These are phyloP conservation scores for Ancistrus triradiatus DNA, from an alignment of 2,113 vertebrate species.

Conservation along the genomic window DNA sequence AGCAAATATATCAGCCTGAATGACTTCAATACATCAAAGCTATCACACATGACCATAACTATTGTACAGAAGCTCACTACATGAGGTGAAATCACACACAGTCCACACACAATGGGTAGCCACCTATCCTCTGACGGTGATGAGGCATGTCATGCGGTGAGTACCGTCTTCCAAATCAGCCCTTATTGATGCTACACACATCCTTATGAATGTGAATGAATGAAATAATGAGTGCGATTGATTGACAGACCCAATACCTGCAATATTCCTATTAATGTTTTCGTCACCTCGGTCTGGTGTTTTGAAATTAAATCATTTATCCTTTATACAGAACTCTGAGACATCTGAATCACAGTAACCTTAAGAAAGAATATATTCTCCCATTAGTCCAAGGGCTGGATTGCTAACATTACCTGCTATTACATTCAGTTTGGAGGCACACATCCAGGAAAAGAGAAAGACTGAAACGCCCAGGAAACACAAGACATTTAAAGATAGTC, in stretches of 20 bases:
- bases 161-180: constrained; percentile 31
- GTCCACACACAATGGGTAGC: constrained; percentile 4
- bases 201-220: constrained; percentile 7
- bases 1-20: constrained; percentile 6
- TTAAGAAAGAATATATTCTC: constrained; percentile 3
- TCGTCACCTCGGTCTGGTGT: not conserved
- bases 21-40: constrained; percentile 31
- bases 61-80: constrained; percentile 16
- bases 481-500: constrained; percentile 35
- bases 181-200: constrained; percentile 36
- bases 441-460: constrained; percentile 16
- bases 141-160: constrained; percentile 7
- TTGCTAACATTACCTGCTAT: constrained; percentile 22
- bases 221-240: constrained; percentile 2
- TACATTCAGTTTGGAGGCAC: constrained; percentile 5
- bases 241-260: not conserved
- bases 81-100: constrained; percentile 30
- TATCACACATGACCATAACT: constrained; percentile 10
- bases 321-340: constrained; percentile 4
- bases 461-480: constrained; percentile 20
- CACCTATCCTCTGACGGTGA: constrained; percentile 36
- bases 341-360: constrained; percentile 2
- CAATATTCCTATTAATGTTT: constrained; percentile 19
- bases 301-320: constrained; percentile 11
- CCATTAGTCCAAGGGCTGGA: constrained; percentile 2